Evolutionary conservation across 2,797 vertebrate species (phyloP), one percentile per base, ranked within the genome.

Genomic region (Lepus townsendii): DNA sequence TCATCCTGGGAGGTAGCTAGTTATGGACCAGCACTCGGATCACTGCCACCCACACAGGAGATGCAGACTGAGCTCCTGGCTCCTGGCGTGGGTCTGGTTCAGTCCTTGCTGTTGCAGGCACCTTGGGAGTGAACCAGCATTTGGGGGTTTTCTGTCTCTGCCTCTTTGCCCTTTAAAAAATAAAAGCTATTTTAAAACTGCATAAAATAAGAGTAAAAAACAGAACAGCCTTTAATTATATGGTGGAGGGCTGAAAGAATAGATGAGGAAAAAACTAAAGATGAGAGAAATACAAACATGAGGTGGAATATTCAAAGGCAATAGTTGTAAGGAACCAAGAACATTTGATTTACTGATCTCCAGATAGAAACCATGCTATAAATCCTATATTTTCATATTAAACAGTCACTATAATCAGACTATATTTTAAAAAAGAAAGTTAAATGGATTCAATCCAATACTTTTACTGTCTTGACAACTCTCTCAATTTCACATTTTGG

Each of bases 391-490:
- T 60, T 82, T 65, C 65, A 50, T 38, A 94, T 60, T 16, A 57
- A 86, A 84, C 50, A 6, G 13, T 68, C 80, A 71, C 66, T 71
- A 3, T 78, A 65, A 62, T 24, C 38, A 92, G n/a, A 47, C 2
- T 6, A 88, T 62, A 90, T 93, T 82, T 77, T 32, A 30, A 85
- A 84, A 93, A 52, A 63, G 54, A 50, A 63, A 91, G 26, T 62
- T 50, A 85, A 89, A 68, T 87, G 4, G 1, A 69, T 32, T 57
- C 13, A 42, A 50, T 88, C 8, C 5, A 77, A 77, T 82, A 63
- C 50, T 88, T 85, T 69, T 63, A 72, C 54, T 50, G 7, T 78
- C 82, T 85, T 84, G 32, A 90, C 52, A 66, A 12, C n/a, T 11
- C 19, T 79, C 83, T 92, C 32, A 19, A 42, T 73, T 91, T 95